These are phyloP conservation scores for Montipora capitata DNA, from an alignment of 92 coral and sea anemone genomes.

Conservation along the genomic window DNA sequence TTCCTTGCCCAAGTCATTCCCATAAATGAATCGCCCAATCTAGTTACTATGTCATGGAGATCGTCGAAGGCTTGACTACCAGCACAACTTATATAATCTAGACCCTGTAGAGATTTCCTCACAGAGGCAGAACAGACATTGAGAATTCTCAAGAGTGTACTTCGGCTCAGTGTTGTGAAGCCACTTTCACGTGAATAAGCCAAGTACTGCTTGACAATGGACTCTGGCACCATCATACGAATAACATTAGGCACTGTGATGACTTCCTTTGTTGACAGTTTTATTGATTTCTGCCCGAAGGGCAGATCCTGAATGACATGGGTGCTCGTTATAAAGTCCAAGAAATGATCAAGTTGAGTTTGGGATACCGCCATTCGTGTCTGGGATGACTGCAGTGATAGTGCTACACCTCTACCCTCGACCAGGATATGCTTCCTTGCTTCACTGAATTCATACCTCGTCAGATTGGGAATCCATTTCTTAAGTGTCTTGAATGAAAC, in stretches of 20 bases:
- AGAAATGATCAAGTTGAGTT: slow-evolving; percentile 56
- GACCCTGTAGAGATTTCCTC: no score
- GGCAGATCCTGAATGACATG: slow-evolving; percentile 75
- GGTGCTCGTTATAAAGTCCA: slow-evolving; percentile 58
- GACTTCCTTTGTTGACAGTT: slow-evolving; percentile 65
- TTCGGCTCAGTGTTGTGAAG: slow-evolving; percentile 62
- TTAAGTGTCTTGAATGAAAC: slow-evolving; percentile 32
- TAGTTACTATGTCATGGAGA: slow-evolving; percentile 16
- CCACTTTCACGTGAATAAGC: slow-evolving; percentile 52
- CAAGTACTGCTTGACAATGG: slow-evolving; percentile 67
- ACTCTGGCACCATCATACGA: slow-evolving; percentile 58
- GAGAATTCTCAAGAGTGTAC: background rate
- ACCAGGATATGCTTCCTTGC: slow-evolving; percentile 13
- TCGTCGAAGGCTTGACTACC: slow-evolving; percentile 61
- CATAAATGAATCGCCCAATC: slow-evolving; percentile 41
- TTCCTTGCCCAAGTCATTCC: no score
- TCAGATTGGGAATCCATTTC: slow-evolving; percentile 55
- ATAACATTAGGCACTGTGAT: slow-evolving; percentile 70
- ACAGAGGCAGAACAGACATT: no score
- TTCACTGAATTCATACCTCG: no score
- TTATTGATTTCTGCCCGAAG: slow-evolving; percentile 65
- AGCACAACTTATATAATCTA: background rate
- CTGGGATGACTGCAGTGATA: slow-evolving; percentile 36
- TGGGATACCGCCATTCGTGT: slow-evolving; percentile 39
- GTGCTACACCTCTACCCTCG: slow-evolving; percentile 61